Base-by-base conservation (phyloP, 2,113 vertebrate species). In the Machaerirhynchus nigripectus region DNA sequence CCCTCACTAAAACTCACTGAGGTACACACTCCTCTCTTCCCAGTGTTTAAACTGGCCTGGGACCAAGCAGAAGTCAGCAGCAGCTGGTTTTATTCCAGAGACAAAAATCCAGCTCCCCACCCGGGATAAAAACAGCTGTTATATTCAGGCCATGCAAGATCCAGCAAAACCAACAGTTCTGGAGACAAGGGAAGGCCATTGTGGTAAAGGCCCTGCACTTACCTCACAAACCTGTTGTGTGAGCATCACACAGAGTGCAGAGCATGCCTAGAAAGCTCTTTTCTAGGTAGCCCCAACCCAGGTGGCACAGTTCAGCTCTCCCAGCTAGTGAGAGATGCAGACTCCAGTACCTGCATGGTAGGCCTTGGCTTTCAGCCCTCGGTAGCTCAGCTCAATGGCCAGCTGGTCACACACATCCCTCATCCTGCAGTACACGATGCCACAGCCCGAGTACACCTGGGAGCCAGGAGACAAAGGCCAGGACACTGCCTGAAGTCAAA, bases 401-500 rank as follows among this genome's bases (percentile, higher is more conserved):
- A 99, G 98, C 24, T 98, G 98, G 87, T 99, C 99, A 97, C 99
- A 99, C 84, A 97, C 89, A 2, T 99, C 99, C 95, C 99, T 98
- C 94, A 98, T 99, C 86, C 99, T 98, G 97, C 99, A 99, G 97
- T 99, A 99, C 71, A 99, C 97, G 42, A 99, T 99, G 91, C 99
- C 99, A 90, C 99, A 99, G 16, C 99, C 99, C 0, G 96, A 96
- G 52, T 96, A 97, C 18, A 61, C 87, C 98, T 97, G 91, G 67
- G 63, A 50, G 78, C 37, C 33, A 67, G 47, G 60, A 90, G 21
- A 87, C n/a, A 89, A 68, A 78, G 68, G 9, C 67, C 21, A 23
- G 31, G 69, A 53, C 55, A 37, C 31, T 11, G 27, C 37, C 31
- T 87, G 61, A 61, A 56, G 46, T 24, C 69, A 70, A 44, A 15